Evolutionary conservation across 2,113 vertebrate genomes (phyloP).

Genomic region (Nanorana parkeri): DNA sequence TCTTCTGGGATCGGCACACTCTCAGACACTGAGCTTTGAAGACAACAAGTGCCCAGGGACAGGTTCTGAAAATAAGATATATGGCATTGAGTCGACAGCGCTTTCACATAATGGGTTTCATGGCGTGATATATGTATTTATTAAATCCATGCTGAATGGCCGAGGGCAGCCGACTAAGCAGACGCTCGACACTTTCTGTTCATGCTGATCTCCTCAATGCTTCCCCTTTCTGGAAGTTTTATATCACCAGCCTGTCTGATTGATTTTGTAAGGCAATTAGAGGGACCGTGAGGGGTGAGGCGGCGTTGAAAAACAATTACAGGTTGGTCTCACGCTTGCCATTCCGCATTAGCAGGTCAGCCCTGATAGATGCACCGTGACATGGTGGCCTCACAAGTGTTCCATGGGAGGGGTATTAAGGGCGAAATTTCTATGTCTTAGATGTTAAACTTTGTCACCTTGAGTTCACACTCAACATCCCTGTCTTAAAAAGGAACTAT

Average conservation of each 20-base stretch:
- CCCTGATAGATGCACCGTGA: constrained; percentile 8
- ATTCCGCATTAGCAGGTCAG: constrained; percentile 44
- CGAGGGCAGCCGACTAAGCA: constrained; percentile 24
- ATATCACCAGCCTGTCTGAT: constrained; percentile 46
- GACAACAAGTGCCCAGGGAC: constrained; percentile 36
- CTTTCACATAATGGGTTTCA: constrained; percentile 44
- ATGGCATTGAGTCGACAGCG: constrained; percentile 43
- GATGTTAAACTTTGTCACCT: too few relatives aligned
- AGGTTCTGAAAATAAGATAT: constrained; percentile 37
- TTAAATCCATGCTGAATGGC: constrained; percentile 40
- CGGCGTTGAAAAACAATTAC: constrained; percentile 48
- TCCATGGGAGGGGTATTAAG: neutral
- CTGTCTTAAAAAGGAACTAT: too few relatives aligned
- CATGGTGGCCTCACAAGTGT: neutral
- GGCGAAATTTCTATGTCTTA: too few relatives aligned
- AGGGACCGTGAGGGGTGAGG: constrained; percentile 33
- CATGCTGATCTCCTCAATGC: constrained; percentile 22
- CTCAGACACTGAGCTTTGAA: constrained; percentile 45
- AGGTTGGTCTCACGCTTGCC: constrained; percentile 52
- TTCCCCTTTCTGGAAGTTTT: constrained; percentile 40
- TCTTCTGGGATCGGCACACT: constrained; percentile 25
- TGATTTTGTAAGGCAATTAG: constrained; percentile 53
- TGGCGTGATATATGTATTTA: constrained; percentile 45
- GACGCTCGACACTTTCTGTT: neutral
- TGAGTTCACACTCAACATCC: too few relatives aligned